phyloP scores from a whole-genome alignment of 2,113 vertebrate species.

The Ibidorhyncha struthersii region DNA sequence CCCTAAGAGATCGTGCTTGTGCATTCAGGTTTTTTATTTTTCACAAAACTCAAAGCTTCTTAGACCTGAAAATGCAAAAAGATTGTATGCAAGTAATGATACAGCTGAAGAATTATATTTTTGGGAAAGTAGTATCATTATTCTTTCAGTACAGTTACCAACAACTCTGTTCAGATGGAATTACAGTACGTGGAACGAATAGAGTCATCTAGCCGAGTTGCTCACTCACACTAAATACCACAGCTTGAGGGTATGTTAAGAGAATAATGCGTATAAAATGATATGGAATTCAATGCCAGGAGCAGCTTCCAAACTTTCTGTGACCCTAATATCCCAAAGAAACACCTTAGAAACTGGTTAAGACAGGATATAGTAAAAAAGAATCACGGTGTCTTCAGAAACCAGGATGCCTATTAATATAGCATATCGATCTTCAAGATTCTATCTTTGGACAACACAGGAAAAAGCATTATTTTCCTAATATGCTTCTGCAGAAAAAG shows the following conservation, averaged over 20 bases:
- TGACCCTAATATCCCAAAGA: not conserved
- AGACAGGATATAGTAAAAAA: not conserved
- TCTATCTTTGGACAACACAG: not conserved
- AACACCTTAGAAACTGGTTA: not conserved
- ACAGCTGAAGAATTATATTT: not conserved
- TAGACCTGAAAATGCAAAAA: not conserved
- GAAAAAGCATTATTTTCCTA: not conserved
- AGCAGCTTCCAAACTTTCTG: not conserved
- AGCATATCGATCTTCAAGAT: not conserved
- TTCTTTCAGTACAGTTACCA: not conserved
- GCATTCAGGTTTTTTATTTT: not conserved
- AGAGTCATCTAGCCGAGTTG: not conserved
- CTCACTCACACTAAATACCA: not conserved
- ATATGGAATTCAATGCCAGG: not conserved
- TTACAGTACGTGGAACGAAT: not conserved
- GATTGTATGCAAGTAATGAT: not conserved
- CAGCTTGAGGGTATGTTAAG: not conserved
- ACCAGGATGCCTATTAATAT: not conserved
- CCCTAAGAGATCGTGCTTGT: not conserved
- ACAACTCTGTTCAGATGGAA: not conserved
- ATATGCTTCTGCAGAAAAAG: not conserved
- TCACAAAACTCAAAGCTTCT: not conserved
- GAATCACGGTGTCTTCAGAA: not conserved
- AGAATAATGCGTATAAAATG: not conserved
- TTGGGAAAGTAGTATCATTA: not conserved